Evolutionary conservation across 2,113 vertebrate genomes (phyloP).

Genomic region (Aleadryas rufinucha): DNA sequence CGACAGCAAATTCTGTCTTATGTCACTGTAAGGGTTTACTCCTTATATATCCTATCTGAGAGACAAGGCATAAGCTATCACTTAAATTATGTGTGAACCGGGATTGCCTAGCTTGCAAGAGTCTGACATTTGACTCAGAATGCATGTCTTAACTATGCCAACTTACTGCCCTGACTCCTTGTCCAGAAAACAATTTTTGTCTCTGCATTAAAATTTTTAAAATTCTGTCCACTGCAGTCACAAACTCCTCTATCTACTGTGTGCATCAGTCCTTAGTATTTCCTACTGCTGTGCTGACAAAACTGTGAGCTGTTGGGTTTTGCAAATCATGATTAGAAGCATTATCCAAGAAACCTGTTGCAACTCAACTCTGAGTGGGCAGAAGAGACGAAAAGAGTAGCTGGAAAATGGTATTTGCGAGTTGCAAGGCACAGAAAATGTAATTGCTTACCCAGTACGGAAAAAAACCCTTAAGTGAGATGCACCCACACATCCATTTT

Average conservation of each 20-base stretch:
- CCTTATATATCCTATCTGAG: not conserved
- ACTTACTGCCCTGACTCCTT: not conserved
- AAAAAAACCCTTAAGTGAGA: accelerated
- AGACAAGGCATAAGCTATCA: not conserved
- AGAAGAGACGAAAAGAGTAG: not conserved
- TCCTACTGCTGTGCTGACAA: not conserved
- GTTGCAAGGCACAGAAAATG: not conserved
- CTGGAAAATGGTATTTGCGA: not conserved
- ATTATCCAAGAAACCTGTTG: not conserved
- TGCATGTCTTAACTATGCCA: not conserved
- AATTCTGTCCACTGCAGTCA: not conserved
- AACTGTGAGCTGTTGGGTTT: not conserved
- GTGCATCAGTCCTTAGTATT: not conserved
- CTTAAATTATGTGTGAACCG: not conserved
- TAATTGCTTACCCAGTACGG: not conserved
- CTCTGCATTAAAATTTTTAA: not conserved
- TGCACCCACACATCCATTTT: not conserved
- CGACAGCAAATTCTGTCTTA: not conserved
- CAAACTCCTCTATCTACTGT: not conserved
- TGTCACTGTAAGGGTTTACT: not conserved
- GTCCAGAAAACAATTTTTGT: not conserved
- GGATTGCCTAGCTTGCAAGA: not conserved
- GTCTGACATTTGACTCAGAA: not conserved
- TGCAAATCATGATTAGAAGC: not conserved
- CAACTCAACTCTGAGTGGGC: not conserved